Evolutionary conservation across 2,113 vertebrate species (phyloP).

Genomic region (Eupsittula cactorum): DNA sequence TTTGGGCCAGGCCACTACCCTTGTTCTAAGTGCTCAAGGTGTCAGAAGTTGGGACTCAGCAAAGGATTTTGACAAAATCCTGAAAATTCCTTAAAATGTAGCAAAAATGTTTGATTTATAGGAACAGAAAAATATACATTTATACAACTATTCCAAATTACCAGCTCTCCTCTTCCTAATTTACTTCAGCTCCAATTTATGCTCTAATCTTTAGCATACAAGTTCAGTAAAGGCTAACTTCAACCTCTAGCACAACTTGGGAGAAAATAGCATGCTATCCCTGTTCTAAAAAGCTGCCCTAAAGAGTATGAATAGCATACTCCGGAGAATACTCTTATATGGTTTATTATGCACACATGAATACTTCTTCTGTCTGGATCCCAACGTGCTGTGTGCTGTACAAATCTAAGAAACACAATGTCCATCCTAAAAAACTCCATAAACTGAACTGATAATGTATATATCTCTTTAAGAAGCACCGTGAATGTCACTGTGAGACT

Average conservation of each 20-base stretch:
- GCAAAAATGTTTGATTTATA: background rate
- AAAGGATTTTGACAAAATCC: background rate
- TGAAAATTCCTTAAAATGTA: background rate
- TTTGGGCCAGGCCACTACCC: background rate
- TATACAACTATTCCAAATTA: background rate
- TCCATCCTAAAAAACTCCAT: background rate
- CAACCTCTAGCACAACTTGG: background rate
- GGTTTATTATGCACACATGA: background rate
- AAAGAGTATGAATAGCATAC: background rate
- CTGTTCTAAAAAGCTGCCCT: background rate
- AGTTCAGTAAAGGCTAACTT: background rate
- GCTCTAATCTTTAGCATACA: background rate
- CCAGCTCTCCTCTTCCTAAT: background rate
- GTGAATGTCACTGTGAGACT: background rate
- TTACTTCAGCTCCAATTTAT: background rate
- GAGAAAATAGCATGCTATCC: background rate
- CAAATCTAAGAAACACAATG: background rate
- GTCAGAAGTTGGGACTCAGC: background rate
- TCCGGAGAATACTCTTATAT: background rate
- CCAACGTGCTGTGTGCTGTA: background rate
- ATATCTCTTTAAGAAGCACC: background rate
- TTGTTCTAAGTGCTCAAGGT: background rate
- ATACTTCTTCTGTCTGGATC: background rate
- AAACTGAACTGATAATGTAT: background rate
- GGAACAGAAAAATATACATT: background rate